phyloP scores from a whole-genome alignment of 2,113 vertebrate genomes.

The Pimephales promelas region DNA sequence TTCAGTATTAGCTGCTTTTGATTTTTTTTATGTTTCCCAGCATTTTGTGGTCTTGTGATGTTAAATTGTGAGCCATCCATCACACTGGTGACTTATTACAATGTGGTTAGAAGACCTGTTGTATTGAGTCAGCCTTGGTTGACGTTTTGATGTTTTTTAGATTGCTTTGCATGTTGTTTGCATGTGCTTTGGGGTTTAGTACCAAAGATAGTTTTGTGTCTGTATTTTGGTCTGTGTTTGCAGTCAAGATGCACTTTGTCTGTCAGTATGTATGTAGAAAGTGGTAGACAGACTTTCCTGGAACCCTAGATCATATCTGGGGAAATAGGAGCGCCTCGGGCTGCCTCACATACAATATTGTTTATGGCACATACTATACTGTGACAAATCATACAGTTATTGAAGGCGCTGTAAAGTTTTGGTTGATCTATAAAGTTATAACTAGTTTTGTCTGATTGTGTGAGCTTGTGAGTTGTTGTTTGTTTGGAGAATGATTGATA shows the following conservation, averaged over 20 bases:
- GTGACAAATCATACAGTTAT: neutral
- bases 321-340: neutral
- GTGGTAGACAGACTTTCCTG: slow-evolving; percentile 65
- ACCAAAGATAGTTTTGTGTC: neutral
- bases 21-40: neutral
- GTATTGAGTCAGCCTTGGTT: neutral
- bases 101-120: neutral
- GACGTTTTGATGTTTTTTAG: neutral
- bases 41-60: slow-evolving; percentile 6
- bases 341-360: slow-evolving; percentile 7
- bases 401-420: neutral
- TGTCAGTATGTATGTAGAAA: slow-evolving; percentile 5
- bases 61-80: neutral
- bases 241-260: slow-evolving; percentile 11
- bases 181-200: neutral
- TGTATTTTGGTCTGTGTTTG: neutral
- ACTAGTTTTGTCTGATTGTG: too few relatives aligned
- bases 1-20: neutral
- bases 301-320: slow-evolving; percentile 36
- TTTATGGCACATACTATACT: neutral
- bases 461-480: too few relatives aligned
- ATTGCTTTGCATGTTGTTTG: neutral
- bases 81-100: neutral
- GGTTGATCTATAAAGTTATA: too few relatives aligned
- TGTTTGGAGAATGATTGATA: too few relatives aligned